phyloP scores from a whole-genome alignment of 2,888 invertebrate species.

The Drosophila kambysellisi region DNA sequence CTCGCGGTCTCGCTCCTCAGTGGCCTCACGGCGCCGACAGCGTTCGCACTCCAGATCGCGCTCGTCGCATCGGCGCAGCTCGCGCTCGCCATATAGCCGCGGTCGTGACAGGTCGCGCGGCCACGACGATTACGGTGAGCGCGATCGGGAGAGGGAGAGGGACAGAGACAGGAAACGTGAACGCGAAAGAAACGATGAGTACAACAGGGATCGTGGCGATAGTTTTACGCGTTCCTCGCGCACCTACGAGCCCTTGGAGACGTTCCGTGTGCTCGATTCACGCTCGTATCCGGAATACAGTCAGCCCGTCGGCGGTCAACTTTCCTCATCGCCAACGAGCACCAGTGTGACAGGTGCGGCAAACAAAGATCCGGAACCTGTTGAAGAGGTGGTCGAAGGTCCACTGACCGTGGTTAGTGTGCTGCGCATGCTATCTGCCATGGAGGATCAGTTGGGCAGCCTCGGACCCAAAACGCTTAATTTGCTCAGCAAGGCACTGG shows the following conservation, averaged over 20 bases:
- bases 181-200: conserved; percentile 17
- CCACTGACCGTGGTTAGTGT: conserved; percentile 88
- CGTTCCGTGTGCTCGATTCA: conserved; percentile 82
- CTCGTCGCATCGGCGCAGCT: conserved; percentile 50
- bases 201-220: conserved; percentile 25
- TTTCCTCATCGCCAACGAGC: conserved; percentile 40
- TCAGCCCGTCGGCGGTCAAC: conserved; percentile 41
- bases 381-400: conserved; percentile 79
- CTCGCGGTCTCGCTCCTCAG: conserved; percentile 56
- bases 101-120: conserved; percentile 45
- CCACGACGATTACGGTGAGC: conserved; percentile 35
- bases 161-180: conserved; percentile 18
- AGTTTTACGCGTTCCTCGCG: conserved; percentile 54
- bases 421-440: conserved; percentile 90
- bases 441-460: conserved; percentile 94
- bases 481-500: conserved; percentile 91
- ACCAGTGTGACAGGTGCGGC: not conserved
- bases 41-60: conserved; percentile 48
- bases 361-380: conserved; percentile 55
- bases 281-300: conserved; percentile 83
- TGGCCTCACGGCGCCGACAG: conserved; percentile 32
- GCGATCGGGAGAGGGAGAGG: not conserved
- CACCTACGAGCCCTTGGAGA: conserved; percentile 43
- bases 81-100: conserved; percentile 53
- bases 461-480: conserved; percentile 92